phyloP scores from a whole-genome alignment of 2,797 vertebrate species.

The Dicrostonyx torquatus region DNA sequence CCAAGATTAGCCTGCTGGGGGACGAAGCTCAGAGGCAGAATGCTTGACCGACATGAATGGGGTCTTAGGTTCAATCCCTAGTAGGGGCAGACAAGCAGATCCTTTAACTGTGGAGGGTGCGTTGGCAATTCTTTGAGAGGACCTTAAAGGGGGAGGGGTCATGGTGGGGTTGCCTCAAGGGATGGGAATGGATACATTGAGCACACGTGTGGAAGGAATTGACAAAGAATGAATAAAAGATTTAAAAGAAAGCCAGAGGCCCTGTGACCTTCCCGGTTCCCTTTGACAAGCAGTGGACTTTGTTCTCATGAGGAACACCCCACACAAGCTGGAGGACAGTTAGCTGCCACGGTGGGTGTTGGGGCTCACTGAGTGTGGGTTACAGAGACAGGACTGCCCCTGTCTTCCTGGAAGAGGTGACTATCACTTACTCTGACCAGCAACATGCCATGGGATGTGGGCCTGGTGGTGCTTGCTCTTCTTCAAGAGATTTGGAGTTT shows the following conservation, averaged over 20 bases:
- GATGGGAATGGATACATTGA: background rate
- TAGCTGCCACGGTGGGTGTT: rapidly evolving
- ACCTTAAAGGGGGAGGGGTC: background rate
- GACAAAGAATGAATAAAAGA: background rate
- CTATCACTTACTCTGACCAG: too few relatives aligned
- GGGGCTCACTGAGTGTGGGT: rapidly evolving
- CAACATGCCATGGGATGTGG: background rate
- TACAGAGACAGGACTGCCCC: background rate
- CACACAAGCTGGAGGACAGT: background rate
- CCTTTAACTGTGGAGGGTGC: background rate
- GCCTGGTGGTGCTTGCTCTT: background rate
- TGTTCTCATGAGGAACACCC: background rate
- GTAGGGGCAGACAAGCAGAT: background rate
- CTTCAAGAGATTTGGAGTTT: background rate
- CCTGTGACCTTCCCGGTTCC: background rate
- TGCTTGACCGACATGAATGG: too few relatives aligned
- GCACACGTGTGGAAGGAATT: background rate
- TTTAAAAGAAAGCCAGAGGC: background rate
- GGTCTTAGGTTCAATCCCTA: background rate
- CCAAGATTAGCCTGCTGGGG: background rate
- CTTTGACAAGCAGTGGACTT: background rate
- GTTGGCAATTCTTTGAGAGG: background rate
- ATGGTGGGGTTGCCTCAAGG: background rate
- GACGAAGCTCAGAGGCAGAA: background rate
- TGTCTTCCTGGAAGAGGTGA: background rate